phyloP scores from a whole-genome alignment of 2,113 vertebrate species.

The Dasyurus viverrinus region DNA sequence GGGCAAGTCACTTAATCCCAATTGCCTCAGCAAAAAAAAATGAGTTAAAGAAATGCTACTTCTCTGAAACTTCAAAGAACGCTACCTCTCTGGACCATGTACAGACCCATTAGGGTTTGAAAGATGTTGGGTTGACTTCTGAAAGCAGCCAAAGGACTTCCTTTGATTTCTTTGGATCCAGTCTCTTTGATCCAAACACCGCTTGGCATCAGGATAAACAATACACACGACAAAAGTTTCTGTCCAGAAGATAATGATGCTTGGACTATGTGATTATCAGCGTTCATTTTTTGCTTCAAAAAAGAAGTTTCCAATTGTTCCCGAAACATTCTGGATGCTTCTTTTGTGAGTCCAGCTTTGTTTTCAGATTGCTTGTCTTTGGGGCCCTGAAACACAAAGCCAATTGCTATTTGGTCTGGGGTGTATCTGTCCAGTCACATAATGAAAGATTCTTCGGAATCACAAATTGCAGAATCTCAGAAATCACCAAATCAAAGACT shows the following conservation, averaged over 20 bases:
- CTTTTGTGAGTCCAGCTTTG: background rate
- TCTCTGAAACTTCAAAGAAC: slow-evolving; percentile 27
- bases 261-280: background rate
- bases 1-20: too few species aligned
- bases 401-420: accelerated
- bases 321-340: background rate
- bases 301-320: slow-evolving; percentile 38
- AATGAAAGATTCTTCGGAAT: background rate
- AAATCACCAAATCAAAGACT: too few species aligned
- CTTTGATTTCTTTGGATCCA: slow-evolving; percentile 10
- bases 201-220: slow-evolving; percentile 54
- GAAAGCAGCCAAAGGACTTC: slow-evolving; percentile 40
- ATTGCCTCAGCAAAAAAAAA: too few species aligned
- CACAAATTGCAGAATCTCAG: background rate
- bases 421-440: accelerated
- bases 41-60: too few species aligned
- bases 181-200: slow-evolving; percentile 9
- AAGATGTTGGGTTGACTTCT: slow-evolving; percentile 39
- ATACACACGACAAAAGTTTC: background rate
- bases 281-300: background rate
- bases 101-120: slow-evolving; percentile 56
- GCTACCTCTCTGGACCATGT: slow-evolving; percentile 59
- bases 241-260: background rate
- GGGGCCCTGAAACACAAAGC: background rate
- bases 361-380: background rate